phyloP scores from a whole-genome alignment of 35 echinoderm and acorn worm genomes.

The Heliocidaris erythrogramma region DNA sequence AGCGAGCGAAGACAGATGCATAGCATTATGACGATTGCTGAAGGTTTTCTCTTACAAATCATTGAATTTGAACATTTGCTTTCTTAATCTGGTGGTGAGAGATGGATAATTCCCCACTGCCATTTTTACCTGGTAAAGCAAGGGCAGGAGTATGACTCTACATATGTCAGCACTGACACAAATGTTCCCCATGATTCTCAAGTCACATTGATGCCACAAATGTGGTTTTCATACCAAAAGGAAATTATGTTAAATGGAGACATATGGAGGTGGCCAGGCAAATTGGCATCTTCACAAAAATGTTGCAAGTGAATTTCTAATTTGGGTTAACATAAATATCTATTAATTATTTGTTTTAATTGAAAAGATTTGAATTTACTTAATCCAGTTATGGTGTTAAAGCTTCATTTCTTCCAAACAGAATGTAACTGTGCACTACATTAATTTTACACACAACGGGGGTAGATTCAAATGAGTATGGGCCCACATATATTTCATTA shows the following conservation, averaged over 20 bases:
- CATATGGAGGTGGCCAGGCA: neutral
- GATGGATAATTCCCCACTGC: neutral
- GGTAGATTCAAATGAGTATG: neutral
- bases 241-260: neutral
- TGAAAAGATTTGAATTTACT: too few relatives aligned
- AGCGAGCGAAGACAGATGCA: constrained; percentile 8
- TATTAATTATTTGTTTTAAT: neutral
- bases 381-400: neutral
- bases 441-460: neutral
- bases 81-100: neutral
- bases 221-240: neutral
- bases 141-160: neutral
- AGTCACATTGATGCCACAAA: neutral
- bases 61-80: constrained; percentile 13
- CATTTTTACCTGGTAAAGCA: neutral
- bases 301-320: neutral
- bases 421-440: neutral
- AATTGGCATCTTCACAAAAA: neutral
- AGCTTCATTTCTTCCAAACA: neutral
- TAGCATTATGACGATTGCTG: neutral
- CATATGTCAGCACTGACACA: neutral
- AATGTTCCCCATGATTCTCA: neutral
- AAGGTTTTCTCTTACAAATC: neutral
- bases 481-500: neutral
- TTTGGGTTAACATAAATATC: neutral